Evolutionary conservation across 2,797 vertebrate species (phyloP).

Genomic region (Hippocampus kuda): DNA sequence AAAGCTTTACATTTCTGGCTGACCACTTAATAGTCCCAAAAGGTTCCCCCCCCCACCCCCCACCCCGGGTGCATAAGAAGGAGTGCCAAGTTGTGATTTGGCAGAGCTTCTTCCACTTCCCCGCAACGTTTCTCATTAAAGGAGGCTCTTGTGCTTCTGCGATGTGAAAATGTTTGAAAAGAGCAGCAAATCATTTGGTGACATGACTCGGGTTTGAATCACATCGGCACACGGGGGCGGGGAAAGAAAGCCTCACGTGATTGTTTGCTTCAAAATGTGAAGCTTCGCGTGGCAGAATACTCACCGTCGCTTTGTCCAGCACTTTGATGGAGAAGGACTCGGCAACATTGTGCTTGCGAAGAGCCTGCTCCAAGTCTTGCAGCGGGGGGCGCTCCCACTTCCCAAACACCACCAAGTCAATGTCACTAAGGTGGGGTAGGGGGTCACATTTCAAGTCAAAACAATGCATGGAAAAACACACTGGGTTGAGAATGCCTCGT

Average conservation of each 20-base stretch:
- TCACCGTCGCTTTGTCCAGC: constrained; percentile 95
- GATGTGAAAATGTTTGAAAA: constrained; percentile 5
- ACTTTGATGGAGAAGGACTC: constrained; percentile 96
- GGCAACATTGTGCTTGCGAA: constrained; percentile 87
- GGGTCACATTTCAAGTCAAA: constrained; percentile 7
- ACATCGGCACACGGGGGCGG: neutral
- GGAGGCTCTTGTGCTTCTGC: constrained; percentile 1
- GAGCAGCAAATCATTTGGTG: neutral
- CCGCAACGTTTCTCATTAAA: constrained; percentile 6
- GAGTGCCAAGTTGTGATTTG: constrained; percentile 24
- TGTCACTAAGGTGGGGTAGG: constrained; percentile 71
- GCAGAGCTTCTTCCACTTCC: constrained; percentile 4
- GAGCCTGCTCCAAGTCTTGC: constrained; percentile 87
- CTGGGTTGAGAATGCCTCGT: neutral
- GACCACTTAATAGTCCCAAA: constrained; percentile 10
- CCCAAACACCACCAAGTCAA: constrained; percentile 96
- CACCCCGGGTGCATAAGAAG: constrained; percentile 6
- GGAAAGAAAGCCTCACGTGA: neutral
- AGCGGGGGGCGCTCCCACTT: constrained; percentile 93
- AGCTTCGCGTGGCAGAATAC: constrained; percentile 28
- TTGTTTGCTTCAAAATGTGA: neutral
- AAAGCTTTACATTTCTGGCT: constrained; percentile 18
- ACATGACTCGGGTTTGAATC: constrained; percentile 3
- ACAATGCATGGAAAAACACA: neutral
- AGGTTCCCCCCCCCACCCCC: neutral